phyloP scores from a whole-genome alignment of 1,140 invertebrate species.

The Aphis craccivora region DNA sequence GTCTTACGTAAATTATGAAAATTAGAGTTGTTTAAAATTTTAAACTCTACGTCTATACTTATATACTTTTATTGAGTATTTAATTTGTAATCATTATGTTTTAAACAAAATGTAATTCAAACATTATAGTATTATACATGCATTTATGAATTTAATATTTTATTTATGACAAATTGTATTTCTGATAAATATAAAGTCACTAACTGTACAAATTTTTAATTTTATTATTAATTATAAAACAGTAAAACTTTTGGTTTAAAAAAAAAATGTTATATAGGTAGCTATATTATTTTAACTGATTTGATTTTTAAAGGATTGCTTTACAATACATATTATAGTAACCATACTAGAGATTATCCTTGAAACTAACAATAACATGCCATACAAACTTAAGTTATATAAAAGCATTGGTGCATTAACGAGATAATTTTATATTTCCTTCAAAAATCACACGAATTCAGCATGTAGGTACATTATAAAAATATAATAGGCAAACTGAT shows the following conservation, averaged over 20 bases:
- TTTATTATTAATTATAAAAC: background rate
- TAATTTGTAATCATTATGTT: background rate
- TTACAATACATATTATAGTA: background rate
- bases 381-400: background rate
- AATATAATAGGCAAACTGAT: constrained; percentile 12
- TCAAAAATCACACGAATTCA: constrained; percentile 13
- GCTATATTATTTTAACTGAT: background rate
- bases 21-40: background rate
- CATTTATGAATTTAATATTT: background rate
- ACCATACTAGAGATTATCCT: background rate
- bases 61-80: background rate
- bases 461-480: background rate
- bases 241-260: background rate
- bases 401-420: constrained; percentile 22
- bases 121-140: background rate
- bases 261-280: background rate
- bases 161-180: background rate
- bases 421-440: constrained; percentile 35
- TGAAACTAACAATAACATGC: constrained; percentile 26
- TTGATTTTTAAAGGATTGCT: constrained; percentile 20
- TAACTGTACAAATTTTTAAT: background rate
- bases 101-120: background rate
- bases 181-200: background rate
- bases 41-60: background rate
- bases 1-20: background rate